Conservation (phyloP, 2,888 invertebrate genomes). For the Lobophora halterata region DNA sequence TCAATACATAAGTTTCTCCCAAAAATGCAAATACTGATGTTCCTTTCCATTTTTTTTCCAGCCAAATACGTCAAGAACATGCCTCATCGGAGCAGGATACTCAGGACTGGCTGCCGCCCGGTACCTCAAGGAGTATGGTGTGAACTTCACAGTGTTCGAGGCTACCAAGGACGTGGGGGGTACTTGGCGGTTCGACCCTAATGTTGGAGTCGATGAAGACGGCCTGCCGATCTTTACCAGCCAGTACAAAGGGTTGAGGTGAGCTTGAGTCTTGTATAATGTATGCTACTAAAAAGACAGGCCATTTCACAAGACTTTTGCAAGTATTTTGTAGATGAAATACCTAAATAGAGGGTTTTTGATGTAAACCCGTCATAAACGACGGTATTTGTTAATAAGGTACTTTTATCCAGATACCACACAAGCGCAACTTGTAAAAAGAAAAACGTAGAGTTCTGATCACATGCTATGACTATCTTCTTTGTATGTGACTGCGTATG, state of each 20-base stretch:
- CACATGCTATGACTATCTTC: too few relatives aligned
- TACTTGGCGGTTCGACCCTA: slow-evolving; percentile 89
- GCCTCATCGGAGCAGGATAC: slow-evolving; percentile 88
- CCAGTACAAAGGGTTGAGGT: slow-evolving; percentile 88
- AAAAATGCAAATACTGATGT: neutral
- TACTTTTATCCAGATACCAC: too few relatives aligned
- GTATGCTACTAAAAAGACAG: too few relatives aligned
- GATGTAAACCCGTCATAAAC: too few relatives aligned
- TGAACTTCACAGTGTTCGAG: slow-evolving; percentile 84
- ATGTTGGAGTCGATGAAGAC: slow-evolving; percentile 82
- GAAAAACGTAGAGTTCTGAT: too few relatives aligned
- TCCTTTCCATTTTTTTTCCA: slow-evolving; percentile 34
- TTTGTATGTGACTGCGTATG: too few relatives aligned
- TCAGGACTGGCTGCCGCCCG: slow-evolving; percentile 85
- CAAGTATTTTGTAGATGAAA: too few relatives aligned
- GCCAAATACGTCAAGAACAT: slow-evolving; percentile 42
- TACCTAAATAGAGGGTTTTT: too few relatives aligned
- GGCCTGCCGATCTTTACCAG: slow-evolving; percentile 87
- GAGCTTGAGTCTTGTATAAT: too few relatives aligned
- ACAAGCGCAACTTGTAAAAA: too few relatives aligned
- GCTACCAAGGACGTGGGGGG: slow-evolving; percentile 86
- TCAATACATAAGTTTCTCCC: neutral
- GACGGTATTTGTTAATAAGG: too few relatives aligned
- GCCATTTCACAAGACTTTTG: too few relatives aligned
- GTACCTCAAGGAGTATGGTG: slow-evolving; percentile 76